Conservation (phyloP, 2,113 vertebrate genomes). For the Tonatia bakeri region DNA sequence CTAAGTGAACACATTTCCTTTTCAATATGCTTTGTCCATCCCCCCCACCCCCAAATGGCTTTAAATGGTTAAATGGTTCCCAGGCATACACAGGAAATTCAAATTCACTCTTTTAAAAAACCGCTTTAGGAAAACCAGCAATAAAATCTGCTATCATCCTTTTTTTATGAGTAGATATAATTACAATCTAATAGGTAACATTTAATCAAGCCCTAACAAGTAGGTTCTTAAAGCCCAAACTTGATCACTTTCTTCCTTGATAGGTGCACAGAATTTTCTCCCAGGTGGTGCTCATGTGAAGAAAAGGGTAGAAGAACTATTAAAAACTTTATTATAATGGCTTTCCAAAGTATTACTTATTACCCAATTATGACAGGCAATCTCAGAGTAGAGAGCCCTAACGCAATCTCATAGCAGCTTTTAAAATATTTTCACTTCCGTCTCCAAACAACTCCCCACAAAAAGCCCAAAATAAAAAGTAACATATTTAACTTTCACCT, state of each 20-base stretch:
- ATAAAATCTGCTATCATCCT: constrained; percentile 56
- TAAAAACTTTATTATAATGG: constrained; percentile 49
- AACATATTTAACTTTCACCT: background rate
- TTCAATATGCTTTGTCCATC: constrained; percentile 22
- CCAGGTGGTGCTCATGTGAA: constrained; percentile 25
- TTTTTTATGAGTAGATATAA: constrained; percentile 62
- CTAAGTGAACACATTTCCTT: background rate
- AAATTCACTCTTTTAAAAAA: constrained; percentile 67
- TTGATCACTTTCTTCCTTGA: constrained; percentile 57
- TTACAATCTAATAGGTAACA: constrained; percentile 64
- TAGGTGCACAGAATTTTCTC: constrained; percentile 58
- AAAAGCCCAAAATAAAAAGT: background rate
- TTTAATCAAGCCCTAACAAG: constrained; percentile 67
- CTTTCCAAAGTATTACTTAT: constrained; percentile 45
- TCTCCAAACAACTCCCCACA: constrained; percentile 30
- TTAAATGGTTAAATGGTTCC: constrained; percentile 64
- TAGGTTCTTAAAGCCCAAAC: constrained; percentile 63
- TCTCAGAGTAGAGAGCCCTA: background rate
- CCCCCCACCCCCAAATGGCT: background rate
- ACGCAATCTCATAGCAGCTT: background rate
- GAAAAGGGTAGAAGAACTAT: constrained; percentile 7
- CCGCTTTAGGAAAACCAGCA: constrained; percentile 56
- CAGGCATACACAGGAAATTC: constrained; percentile 51
- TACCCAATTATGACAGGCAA: constrained; percentile 47
- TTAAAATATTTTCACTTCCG: background rate